Evolutionary conservation across 2,888 invertebrate species (phyloP).

Genomic region (Eucera pruinosa): DNA sequence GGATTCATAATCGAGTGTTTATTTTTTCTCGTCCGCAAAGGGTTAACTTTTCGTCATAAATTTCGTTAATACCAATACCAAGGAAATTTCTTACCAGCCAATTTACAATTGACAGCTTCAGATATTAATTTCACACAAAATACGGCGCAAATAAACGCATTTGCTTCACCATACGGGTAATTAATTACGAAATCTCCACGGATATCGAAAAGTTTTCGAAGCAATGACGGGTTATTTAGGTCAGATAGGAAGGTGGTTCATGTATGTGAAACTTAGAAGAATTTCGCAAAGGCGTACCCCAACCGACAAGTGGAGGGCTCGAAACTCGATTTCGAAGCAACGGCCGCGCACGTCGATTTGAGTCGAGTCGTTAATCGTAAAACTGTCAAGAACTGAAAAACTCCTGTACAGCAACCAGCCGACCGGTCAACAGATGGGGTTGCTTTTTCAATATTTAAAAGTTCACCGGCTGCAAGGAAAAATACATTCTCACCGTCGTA

Average conservation of each 20-base stretch:
- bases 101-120: not conserved
- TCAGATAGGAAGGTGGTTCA: not conserved
- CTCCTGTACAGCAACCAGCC: not conserved
- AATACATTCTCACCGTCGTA: conserved; percentile 8
- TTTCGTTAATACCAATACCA: not conserved
- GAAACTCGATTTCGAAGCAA: conserved; percentile 19
- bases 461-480: conserved; percentile 19
- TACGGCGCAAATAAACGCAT: not conserved
- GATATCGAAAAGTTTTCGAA: not conserved
- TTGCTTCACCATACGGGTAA: not conserved
- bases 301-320: not conserved
- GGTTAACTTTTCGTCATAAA: too few species aligned
- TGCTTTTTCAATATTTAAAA: conserved; percentile 52
- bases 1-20: too few species aligned
- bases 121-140: not conserved
- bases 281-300: conserved; percentile 1
- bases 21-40: too few species aligned
- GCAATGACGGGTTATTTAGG: not conserved
- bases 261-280: conserved; percentile 14
- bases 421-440: conserved; percentile 6
- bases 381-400: conserved; percentile 51
- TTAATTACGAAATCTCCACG: not conserved
- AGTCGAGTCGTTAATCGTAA: conserved; percentile 51
- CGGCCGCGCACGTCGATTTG: conserved; percentile 26
- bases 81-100: not conserved